Percentiles rank a stretch among this genome's conserved stretches.
Conservation (phyloP, 1,140 invertebrate genomes). For the Manduca sexta region DNA sequence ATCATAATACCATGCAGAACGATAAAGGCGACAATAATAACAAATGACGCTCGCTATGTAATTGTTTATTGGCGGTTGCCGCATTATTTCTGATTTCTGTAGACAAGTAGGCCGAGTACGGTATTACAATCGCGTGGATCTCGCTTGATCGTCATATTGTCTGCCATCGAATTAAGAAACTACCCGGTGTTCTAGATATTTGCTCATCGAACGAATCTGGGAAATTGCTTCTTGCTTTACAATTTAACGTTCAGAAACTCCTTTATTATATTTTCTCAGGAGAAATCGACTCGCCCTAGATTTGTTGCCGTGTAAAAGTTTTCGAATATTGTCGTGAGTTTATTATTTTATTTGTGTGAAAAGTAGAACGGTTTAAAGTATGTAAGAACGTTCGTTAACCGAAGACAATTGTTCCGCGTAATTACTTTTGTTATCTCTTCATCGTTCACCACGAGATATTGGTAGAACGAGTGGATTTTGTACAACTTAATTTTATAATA, state of each 20-base stretch:
- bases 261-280: conserved; percentile 50
- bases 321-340: background rate
- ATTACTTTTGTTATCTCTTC: too few species aligned
- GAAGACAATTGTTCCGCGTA: too few species aligned
- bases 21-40: background rate
- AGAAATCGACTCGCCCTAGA: conserved; percentile 41
- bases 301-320: conserved; percentile 15
- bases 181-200: conserved; percentile 47
- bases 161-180: conserved; percentile 33
- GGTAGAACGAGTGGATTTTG: too few species aligned
- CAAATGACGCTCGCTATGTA: background rate
- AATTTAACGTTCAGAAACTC: conserved; percentile 24
- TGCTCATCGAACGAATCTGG: conserved; percentile 41
- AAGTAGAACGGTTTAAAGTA: background rate
- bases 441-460: too few species aligned
- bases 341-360: background rate
- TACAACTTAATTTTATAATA: too few species aligned
- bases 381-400: too few species aligned
- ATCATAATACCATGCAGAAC: too few species aligned
- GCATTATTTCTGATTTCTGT: conserved; percentile 15
- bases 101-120: conserved; percentile 33
- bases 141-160: conserved; percentile 28
- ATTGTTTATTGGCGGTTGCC: conserved; percentile 4
- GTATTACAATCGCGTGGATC: conserved; percentile 32
- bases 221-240: conserved; percentile 44